Base-by-base conservation (phyloP, 2,888 invertebrate species). In the Tiliacea aurago region DNA sequence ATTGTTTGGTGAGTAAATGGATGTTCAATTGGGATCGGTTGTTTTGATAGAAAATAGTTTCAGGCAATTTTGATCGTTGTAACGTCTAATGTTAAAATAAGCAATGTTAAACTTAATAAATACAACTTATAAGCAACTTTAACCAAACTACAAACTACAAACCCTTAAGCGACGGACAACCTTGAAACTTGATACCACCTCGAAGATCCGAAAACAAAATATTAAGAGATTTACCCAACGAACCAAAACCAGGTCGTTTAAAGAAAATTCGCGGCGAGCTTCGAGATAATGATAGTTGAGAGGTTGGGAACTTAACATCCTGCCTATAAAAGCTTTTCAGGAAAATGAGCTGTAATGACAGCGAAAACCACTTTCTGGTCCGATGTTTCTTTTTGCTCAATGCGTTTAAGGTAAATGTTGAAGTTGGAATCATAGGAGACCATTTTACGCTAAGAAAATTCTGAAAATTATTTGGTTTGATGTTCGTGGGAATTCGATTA, bases 271-370 rank as follows among this genome's bases (percentile, higher is more conserved):
- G 90, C 88, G 90, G 88, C 90, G 84, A 91, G 86, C 88, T 89
- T 70, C 83, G 74, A 88, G 90, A 92, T 93, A 94, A 92, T 91
- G 90, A 91, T 90, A 92, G 91, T 90, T 89, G 88, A 93, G 88
- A 90, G 89, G 90, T 86, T 86, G 85, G 75, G 83, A 86, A 81
- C 87, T 89, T 87, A 90, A 88, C 89, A 89, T 89, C 84, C 84
- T 83, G 82, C 84, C 85, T 89, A 90, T 92, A 92, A 93, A 94
- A 93, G 92, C 92, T 91, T 93, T 93, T 87, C 88, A 89, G 88
- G 84, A 91, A 91, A 93, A 93, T 91, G 92, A 92, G 89, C 89
- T 90, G 88, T 94, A 94, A 94, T 94, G 91, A 92, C 93, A 92
- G 90, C 85, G 90, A 89, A 94, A 92, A 93, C 92, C 93, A 93